Conservation (phyloP, 2,888 invertebrate genomes). For the Octonoba sinensis region DNA sequence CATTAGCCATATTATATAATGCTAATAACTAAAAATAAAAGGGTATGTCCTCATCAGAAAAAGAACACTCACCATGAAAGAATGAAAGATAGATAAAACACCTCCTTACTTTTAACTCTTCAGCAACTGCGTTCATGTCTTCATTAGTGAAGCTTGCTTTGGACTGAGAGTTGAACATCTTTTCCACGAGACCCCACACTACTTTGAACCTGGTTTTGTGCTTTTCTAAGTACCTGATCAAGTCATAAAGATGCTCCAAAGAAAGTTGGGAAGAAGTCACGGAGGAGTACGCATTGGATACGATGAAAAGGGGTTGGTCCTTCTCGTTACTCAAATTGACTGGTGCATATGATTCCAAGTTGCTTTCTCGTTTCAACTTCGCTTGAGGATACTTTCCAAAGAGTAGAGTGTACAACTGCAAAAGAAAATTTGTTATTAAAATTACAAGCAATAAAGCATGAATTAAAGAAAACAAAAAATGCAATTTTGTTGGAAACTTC, state of each 20-base stretch:
- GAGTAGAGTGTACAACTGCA: slow-evolving; percentile 45
- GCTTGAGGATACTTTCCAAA: slow-evolving; percentile 37
- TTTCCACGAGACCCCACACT: slow-evolving; percentile 46
- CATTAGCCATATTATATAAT: too few species aligned
- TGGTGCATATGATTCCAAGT: slow-evolving; percentile 36
- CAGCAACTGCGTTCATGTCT: slow-evolving; percentile 38
- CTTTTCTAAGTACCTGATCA: slow-evolving; percentile 40
- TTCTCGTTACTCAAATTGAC: slow-evolving; percentile 67
- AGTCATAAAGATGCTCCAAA: slow-evolving; percentile 46
- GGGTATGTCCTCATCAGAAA: too few species aligned
- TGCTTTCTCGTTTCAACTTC: background rate
- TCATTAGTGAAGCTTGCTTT: slow-evolving; percentile 23
- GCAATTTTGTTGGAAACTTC: too few species aligned
- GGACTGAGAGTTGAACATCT: slow-evolving; percentile 48
- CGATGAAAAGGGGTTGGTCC: slow-evolving; percentile 37
- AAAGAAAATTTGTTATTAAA: background rate
- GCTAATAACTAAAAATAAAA: too few species aligned
- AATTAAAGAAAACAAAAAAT: too few species aligned
- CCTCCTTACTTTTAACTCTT: slow-evolving; percentile 45
- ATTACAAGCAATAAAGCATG: background rate
- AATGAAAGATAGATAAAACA: background rate
- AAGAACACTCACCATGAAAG: too few species aligned
- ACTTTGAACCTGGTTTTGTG: slow-evolving; percentile 37
- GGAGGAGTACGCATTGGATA: slow-evolving; percentile 11
- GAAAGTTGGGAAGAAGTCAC: slow-evolving; percentile 22